Percentiles rank a stretch among this genome's conserved stretches.
These are phyloP conservation scores for Lingula anatina DNA, from an alignment of 2,888 invertebrate genomes.

Conservation along the genomic window DNA sequence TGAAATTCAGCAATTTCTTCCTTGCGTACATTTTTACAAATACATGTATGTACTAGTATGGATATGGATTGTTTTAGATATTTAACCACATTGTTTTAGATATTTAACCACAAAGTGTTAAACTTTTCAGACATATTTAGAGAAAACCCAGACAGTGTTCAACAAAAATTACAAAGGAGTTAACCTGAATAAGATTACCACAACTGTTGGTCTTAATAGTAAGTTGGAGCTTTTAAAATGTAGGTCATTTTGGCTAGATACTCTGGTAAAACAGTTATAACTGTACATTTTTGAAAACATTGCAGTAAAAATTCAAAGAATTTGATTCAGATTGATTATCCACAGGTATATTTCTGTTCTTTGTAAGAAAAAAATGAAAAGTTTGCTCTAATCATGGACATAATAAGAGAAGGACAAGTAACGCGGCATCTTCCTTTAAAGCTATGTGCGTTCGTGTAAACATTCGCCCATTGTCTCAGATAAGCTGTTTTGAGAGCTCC, in stretches of 20 bases:
- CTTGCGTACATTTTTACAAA: too few relatives aligned
- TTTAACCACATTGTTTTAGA: too few relatives aligned
- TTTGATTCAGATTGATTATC: neutral
- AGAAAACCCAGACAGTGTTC: slow-evolving; percentile 95
- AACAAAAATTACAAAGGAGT: slow-evolving; percentile 76
- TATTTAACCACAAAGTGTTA: slow-evolving; percentile 83
- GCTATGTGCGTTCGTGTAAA: too few relatives aligned
- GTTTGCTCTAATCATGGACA: too few relatives aligned
- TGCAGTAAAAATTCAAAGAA: neutral
- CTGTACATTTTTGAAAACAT: neutral
- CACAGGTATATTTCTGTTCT: neutral
- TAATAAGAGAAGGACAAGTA: too few relatives aligned
- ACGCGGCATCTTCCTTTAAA: too few relatives aligned
- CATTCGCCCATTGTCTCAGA: too few relatives aligned
- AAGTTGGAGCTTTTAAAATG: slow-evolving; percentile 17
- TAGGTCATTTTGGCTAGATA: neutral
- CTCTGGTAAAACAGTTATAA: neutral
- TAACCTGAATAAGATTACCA: slow-evolving; percentile 91
- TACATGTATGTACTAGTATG: too few relatives aligned
- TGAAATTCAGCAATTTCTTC: too few relatives aligned
- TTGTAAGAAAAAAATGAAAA: too few relatives aligned
- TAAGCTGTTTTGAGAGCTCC: too few relatives aligned
- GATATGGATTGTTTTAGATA: too few relatives aligned
- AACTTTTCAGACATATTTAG: slow-evolving; percentile 81
- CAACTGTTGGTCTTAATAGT: slow-evolving; percentile 94